Percentiles rank a stretch among this genome's conserved stretches.
Conservation (phyloP, 1,140 invertebrate genomes). For the Trachymyrmex cornetzi region DNA sequence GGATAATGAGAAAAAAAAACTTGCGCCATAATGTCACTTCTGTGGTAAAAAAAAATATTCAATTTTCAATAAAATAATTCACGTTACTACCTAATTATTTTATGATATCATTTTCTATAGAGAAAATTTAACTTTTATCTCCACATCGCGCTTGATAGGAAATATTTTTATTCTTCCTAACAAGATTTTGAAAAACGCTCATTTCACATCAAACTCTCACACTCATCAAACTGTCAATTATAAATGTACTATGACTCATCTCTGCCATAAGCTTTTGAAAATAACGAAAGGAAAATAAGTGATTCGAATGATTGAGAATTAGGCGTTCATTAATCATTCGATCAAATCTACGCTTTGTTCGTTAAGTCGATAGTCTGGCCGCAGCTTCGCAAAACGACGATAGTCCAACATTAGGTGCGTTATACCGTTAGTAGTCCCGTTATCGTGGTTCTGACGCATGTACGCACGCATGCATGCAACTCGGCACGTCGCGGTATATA, state of each 20-base stretch:
- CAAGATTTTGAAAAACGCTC: background rate
- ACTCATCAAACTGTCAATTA: conserved; percentile 18
- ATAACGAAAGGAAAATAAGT: background rate
- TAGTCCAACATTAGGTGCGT: conserved; percentile 15
- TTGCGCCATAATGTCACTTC: background rate
- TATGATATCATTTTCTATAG: conserved; percentile 6
- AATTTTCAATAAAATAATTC: background rate
- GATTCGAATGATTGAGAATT: background rate
- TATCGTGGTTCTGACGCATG: conserved; percentile 16
- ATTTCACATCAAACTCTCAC: too few species aligned
- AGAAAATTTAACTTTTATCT: background rate
- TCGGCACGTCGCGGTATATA: background rate
- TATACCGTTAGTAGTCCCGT: conserved; percentile 13
- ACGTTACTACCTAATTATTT: background rate
- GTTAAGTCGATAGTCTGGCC: conserved; percentile 12
- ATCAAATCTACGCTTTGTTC: background rate
- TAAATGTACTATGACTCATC: background rate
- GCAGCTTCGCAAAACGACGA: background rate
- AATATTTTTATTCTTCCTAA: background rate
- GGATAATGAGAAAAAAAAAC: background rate
- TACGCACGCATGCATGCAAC: background rate
- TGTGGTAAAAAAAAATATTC: background rate
- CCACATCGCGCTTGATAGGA: background rate
- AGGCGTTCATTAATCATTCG: background rate
- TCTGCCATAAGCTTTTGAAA: background rate